Evolutionary conservation across 2,113 vertebrate species (phyloP).

Genomic region (Atlantisia rogersi): DNA sequence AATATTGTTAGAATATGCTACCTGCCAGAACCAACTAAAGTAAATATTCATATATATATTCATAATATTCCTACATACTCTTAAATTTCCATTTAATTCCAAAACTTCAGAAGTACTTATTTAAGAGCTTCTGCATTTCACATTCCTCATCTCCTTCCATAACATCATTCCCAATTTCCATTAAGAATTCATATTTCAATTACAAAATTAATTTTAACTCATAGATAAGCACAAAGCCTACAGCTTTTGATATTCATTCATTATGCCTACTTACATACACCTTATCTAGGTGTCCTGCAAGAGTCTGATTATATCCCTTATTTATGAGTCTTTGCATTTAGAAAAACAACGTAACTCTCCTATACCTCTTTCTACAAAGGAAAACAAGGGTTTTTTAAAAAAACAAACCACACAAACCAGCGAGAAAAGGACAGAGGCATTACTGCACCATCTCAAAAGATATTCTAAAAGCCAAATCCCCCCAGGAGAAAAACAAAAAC

Average conservation of each 20-base stretch:
- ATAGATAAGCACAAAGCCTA: not conserved
- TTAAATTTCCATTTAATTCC: not conserved
- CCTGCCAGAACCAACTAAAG: not conserved
- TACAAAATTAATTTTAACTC: not conserved
- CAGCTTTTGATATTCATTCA: not conserved
- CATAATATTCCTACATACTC: not conserved
- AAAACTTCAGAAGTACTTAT: not conserved
- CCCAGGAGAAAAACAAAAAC: not conserved
- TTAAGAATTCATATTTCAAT: not conserved
- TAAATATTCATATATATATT: not conserved
- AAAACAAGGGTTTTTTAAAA: not conserved
- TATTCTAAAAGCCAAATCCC: not conserved
- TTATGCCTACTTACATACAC: not conserved
- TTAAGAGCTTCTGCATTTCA: not conserved
- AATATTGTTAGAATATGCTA: not conserved
- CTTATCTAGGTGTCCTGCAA: fast-evolving
- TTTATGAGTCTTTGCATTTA: not conserved
- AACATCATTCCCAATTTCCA: not conserved
- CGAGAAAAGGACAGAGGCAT: not conserved
- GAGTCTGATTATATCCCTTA: not conserved
- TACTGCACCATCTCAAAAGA: not conserved
- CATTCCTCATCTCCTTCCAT: not conserved
- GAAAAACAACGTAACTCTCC: not conserved
- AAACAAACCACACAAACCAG: not conserved
- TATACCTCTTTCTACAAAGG: not conserved